phyloP scores from a whole-genome alignment of 2,113 vertebrate genomes.

The Lasiurus borealis region DNA sequence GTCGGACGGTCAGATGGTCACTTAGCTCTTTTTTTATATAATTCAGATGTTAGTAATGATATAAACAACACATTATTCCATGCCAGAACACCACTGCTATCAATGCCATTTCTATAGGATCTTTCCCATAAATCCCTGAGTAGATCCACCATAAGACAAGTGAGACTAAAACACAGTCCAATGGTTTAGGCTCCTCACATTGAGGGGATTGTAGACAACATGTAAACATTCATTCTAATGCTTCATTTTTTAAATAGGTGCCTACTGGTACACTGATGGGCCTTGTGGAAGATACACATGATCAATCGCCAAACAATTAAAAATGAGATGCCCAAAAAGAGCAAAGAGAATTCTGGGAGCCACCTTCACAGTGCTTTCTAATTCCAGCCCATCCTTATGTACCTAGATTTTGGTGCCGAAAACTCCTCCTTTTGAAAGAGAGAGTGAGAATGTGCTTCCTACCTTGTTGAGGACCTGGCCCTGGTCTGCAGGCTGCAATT shows the following conservation, averaged over 20 bases:
- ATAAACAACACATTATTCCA: background rate
- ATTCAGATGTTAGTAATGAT: background rate
- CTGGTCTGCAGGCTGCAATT: conserved; percentile 77
- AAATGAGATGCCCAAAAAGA: background rate
- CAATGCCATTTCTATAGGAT: background rate
- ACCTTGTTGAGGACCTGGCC: conserved; percentile 81
- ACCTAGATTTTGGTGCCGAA: background rate
- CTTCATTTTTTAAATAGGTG: background rate
- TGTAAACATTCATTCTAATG: background rate
- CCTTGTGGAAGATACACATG: background rate
- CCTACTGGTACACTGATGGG: background rate
- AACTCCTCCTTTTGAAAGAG: background rate
- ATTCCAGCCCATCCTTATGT: background rate
- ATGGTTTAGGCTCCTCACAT: background rate
- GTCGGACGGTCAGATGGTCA: no score
- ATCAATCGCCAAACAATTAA: conserved; percentile 19
- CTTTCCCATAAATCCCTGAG: background rate
- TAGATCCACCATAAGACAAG: background rate
- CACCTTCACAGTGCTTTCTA: background rate
- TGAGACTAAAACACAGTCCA: background rate
- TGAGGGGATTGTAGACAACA: background rate
- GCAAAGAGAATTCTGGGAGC: background rate
- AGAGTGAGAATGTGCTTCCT: background rate
- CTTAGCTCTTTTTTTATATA: no score
- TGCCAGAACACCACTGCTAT: background rate